Evolutionary conservation across 2,888 invertebrate genomes (phyloP).

Genomic region (Kryphioiulus occultus): DNA sequence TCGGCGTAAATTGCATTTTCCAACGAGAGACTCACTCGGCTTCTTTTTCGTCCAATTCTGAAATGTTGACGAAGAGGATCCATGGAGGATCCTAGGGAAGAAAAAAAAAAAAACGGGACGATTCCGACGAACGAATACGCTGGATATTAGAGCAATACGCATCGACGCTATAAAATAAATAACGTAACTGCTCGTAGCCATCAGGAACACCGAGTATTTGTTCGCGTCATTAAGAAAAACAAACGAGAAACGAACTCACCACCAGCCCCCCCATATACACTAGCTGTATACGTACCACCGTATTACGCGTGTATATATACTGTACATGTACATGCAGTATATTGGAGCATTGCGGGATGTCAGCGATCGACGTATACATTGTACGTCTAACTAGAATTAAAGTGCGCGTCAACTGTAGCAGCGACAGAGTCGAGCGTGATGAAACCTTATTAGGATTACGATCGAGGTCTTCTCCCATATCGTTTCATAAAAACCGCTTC

Average conservation of each 20-base stretch:
- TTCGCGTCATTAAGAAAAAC: conserved; percentile 18
- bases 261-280: too few relatives aligned
- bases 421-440: background rate
- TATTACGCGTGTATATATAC: too few relatives aligned
- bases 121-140: background rate
- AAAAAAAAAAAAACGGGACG: too few relatives aligned
- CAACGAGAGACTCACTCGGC: background rate
- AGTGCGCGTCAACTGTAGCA: too few relatives aligned
- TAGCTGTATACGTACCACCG: too few relatives aligned
- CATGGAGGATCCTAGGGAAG: background rate
- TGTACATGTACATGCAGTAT: too few relatives aligned
- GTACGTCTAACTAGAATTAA: too few relatives aligned
- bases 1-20: background rate
- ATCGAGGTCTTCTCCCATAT: background rate
- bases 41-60: background rate
- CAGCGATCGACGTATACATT: background rate
- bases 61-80: background rate
- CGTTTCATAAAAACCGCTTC: background rate
- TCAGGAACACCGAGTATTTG: background rate
- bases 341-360: too few relatives aligned
- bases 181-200: background rate
- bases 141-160: background rate
- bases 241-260: too few relatives aligned
- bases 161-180: conserved; percentile 20
- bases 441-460: background rate